Percentiles rank a stretch among this genome's conserved stretches.
Conservation (phyloP, 2,797 vertebrate species). For the Pangasius djambal region DNA sequence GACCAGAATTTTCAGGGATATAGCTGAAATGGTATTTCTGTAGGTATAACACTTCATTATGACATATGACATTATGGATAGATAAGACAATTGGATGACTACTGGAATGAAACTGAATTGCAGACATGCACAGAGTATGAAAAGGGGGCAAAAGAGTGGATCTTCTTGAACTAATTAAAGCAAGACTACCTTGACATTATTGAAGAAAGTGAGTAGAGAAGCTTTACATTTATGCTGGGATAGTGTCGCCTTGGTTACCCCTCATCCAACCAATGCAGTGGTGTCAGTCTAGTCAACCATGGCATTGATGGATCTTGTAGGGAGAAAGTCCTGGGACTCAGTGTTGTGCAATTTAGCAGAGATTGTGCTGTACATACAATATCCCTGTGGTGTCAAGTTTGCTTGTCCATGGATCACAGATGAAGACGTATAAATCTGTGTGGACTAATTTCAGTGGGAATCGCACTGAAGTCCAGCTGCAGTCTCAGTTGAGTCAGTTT, state of each 20-base stretch:
- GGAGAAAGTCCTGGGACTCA: not conserved
- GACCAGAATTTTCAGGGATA: not conserved
- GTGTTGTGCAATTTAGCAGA: too few relatives aligned
- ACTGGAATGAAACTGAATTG: not conserved
- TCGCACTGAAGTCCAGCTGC: not conserved
- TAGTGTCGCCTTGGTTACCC: not conserved
- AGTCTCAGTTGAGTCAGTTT: not conserved
- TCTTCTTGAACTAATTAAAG: not conserved
- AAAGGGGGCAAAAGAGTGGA: not conserved
- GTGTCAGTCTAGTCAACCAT: not conserved
- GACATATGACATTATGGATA: not conserved
- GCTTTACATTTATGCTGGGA: not conserved
- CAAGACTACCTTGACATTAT: not conserved
- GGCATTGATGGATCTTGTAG: not conserved
- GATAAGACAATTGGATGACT: not conserved
- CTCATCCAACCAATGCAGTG: not conserved
- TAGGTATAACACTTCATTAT: not conserved
- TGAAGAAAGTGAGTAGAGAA: too few relatives aligned
- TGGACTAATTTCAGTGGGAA: not conserved
- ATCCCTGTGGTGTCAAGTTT: not conserved
- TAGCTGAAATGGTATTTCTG: not conserved
- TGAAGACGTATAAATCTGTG: not conserved
- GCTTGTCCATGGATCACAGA: not conserved
- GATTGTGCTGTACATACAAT: not conserved
- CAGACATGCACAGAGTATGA: not conserved